phyloP scores from a whole-genome alignment of 2,888 invertebrate genomes.

The Dicycla oo region DNA sequence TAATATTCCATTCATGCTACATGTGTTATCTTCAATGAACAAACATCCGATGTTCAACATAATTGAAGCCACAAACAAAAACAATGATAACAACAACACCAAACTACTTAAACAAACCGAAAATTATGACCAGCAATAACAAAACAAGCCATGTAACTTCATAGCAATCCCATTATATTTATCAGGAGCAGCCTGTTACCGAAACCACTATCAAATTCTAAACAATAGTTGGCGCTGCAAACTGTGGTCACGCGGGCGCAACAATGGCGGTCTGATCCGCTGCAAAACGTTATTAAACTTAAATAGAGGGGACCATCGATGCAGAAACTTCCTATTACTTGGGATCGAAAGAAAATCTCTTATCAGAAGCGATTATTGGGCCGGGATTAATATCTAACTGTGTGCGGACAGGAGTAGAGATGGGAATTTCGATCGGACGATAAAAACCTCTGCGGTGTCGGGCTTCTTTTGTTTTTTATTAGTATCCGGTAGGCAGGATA shows the following conservation, averaged over 20 bases:
- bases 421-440: slow-evolving; percentile 76
- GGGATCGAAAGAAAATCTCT: slow-evolving; percentile 87
- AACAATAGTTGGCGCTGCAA: slow-evolving; percentile 66
- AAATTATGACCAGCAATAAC: slow-evolving; percentile 51
- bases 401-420: slow-evolving; percentile 71
- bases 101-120: slow-evolving; percentile 34
- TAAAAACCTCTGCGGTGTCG: slow-evolving; percentile 64
- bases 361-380: slow-evolving; percentile 86
- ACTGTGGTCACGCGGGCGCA: slow-evolving; percentile 63
- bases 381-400: slow-evolving; percentile 85
- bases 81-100: slow-evolving; percentile 27
- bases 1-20: not conserved
- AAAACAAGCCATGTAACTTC: slow-evolving; percentile 54
- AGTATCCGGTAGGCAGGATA: slow-evolving; percentile 6
- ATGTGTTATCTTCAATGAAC: slow-evolving; percentile 15
- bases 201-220: slow-evolving; percentile 67
- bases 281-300: slow-evolving; percentile 84
- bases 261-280: slow-evolving; percentile 66
- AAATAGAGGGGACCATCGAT: slow-evolving; percentile 82
- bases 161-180: slow-evolving; percentile 63
- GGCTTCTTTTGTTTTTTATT: slow-evolving; percentile 55
- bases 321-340: slow-evolving; percentile 88
- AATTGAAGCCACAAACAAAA: slow-evolving; percentile 31
- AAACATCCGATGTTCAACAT: slow-evolving; percentile 18
- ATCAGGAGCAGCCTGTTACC: slow-evolving; percentile 59